Evolutionary conservation across 2,888 invertebrate genomes (phyloP).

Genomic region (Ophraella communa): DNA sequence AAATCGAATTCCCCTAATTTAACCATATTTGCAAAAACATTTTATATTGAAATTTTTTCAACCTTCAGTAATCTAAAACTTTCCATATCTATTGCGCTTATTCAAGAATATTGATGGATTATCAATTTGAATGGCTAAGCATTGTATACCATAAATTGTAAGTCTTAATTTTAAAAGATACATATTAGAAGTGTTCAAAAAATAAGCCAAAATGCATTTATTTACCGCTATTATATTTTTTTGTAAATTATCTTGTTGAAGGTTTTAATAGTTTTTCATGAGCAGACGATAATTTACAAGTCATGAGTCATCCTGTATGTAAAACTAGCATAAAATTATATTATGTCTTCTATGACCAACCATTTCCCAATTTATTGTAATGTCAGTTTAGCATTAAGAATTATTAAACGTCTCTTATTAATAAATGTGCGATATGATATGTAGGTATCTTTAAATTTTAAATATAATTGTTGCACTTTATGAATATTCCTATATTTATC

Average conservation of each 20-base stretch:
- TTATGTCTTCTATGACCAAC: conserved; percentile 35
- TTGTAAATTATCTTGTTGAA: neutral
- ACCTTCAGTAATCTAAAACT: too few relatives aligned
- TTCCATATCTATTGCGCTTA: too few relatives aligned
- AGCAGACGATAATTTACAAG: neutral
- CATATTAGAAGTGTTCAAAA: too few relatives aligned
- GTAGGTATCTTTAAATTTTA: conserved; percentile 32
- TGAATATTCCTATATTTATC: conserved; percentile 37
- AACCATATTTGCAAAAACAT: too few relatives aligned
- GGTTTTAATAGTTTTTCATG: neutral
- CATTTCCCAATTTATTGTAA: conserved; percentile 33
- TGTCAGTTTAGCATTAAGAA: conserved; percentile 34
- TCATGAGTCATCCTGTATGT: neutral
- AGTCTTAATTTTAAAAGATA: too few relatives aligned
- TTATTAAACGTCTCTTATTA: conserved; percentile 34
- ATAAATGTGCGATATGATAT: conserved; percentile 33
- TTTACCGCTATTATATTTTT: neutral
- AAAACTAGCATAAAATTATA: conserved; percentile 11
- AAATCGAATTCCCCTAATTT: too few relatives aligned
- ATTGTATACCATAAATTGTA: too few relatives aligned
- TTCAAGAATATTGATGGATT: too few relatives aligned
- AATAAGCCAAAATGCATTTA: neutral
- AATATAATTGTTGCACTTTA: conserved; percentile 36
- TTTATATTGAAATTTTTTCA: too few relatives aligned
- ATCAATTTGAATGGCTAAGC: too few relatives aligned